These are phyloP conservation scores for Xylota segnis DNA, from an alignment of 2,888 invertebrate genomes.

Conservation along the genomic window DNA sequence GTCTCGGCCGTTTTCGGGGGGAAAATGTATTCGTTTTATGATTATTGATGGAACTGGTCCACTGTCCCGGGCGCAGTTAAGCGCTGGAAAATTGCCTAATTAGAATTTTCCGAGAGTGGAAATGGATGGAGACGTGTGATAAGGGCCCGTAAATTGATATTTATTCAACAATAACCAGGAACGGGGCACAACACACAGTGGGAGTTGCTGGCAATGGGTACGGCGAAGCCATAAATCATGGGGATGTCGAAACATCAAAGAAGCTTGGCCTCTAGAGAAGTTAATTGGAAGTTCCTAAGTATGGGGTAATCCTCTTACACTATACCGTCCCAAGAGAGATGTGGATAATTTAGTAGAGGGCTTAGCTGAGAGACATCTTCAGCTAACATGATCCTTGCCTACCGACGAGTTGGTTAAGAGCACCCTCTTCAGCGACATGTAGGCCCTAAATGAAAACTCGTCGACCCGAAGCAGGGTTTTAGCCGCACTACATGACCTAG, in stretches of 20 bases:
- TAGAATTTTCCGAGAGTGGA: conserved; percentile 17
- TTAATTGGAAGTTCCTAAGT: too few species aligned
- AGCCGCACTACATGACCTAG: too few species aligned
- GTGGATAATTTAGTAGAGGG: too few species aligned
- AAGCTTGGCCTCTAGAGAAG: too few species aligned
- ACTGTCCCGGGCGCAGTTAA: conserved; percentile 8
- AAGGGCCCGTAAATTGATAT: conserved; percentile 24
- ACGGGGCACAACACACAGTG: background rate
- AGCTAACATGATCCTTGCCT: too few species aligned
- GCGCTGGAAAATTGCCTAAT: conserved; percentile 63
- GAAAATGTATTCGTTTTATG: conserved; percentile 65
- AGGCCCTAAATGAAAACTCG: too few species aligned
- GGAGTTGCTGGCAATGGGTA: background rate
- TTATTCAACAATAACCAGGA: conserved; percentile 4
- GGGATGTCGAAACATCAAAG: background rate
- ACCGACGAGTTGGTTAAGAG: too few species aligned
- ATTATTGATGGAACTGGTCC: conserved; percentile 72
- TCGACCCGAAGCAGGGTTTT: too few species aligned
- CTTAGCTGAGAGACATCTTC: too few species aligned
- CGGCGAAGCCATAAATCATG: background rate
- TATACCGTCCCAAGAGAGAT: too few species aligned
- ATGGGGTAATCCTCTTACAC: too few species aligned
- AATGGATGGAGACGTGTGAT: conserved; percentile 56
- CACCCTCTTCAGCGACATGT: too few species aligned
- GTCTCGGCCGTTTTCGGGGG: conserved; percentile 22